A percentile compares a stretch with the other conserved stretches of the same genome.
Conservation (phyloP, 2,888 invertebrate genomes). For the Argyresthia albistria region DNA sequence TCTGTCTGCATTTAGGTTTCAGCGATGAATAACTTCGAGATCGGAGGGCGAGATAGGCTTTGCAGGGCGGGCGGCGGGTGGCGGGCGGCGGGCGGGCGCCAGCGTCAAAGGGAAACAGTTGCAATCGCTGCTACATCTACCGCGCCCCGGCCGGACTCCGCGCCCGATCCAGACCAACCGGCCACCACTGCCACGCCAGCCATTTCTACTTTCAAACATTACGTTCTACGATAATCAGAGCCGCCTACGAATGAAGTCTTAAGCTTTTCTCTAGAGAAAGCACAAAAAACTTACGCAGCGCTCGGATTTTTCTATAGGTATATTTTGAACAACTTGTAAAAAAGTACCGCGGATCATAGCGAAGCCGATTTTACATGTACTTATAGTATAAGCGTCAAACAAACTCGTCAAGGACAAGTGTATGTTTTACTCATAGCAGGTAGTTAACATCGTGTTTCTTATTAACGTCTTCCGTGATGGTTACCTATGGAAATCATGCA, state of each 20-base stretch:
- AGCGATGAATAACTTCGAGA: slow-evolving; percentile 58
- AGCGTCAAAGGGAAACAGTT: slow-evolving; percentile 25
- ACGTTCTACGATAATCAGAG: neutral
- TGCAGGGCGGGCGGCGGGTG: slow-evolving; percentile 14
- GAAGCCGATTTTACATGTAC: no score
- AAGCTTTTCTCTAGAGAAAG: no score
- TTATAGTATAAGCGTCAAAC: neutral
- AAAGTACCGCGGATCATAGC: no score
- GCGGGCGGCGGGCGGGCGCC: slow-evolving; percentile 19
- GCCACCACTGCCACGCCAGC: slow-evolving; percentile 6
- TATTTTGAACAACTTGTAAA: no score
- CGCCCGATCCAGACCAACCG: neutral
- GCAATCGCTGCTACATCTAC: slow-evolving; percentile 31
- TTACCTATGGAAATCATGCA: no score
- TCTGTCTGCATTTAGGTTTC: slow-evolving; percentile 54
- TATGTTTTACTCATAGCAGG: neutral
- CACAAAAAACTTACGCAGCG: no score
- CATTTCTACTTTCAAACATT: neutral
- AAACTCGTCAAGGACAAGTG: neutral
- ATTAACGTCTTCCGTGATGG: no score
- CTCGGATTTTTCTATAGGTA: no score
- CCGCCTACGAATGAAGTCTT: neutral
- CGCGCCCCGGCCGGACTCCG: slow-evolving; percentile 9
- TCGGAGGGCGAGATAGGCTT: slow-evolving; percentile 49
- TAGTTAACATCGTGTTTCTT: no score